Conservation (phyloP, 2,113 vertebrate species). For the Cinclus mexicanus region DNA sequence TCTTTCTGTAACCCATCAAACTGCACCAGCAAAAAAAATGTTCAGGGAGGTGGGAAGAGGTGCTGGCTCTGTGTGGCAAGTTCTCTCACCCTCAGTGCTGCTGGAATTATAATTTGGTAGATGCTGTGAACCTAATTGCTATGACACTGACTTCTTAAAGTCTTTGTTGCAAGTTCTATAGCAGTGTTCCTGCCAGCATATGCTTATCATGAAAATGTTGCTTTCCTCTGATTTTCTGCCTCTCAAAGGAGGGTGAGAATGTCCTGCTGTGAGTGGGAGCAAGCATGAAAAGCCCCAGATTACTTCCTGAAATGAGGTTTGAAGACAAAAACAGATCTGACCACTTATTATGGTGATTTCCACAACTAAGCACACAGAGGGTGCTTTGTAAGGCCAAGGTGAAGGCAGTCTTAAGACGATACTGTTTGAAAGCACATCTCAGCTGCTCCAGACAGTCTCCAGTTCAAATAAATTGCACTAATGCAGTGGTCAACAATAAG, state of each 20-base stretch:
- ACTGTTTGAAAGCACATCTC: background rate
- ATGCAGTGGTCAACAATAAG: background rate
- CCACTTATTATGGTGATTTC: background rate
- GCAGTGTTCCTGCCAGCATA: background rate
- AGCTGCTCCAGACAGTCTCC: background rate
- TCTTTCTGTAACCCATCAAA: background rate
- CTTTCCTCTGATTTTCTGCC: constrained; percentile 22
- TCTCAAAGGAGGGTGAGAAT: background rate
- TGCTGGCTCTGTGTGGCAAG: background rate
- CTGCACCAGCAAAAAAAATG: background rate
- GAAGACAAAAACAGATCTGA: background rate
- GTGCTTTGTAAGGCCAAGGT: background rate
- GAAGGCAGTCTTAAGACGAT: background rate
- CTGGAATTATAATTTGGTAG: background rate
- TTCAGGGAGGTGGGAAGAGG: background rate
- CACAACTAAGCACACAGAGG: background rate
- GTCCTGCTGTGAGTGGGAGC: background rate
- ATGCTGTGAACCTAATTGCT: background rate
- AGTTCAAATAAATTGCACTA: background rate
- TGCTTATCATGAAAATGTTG: background rate
- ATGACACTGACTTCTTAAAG: background rate
- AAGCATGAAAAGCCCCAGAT: background rate
- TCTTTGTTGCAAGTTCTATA: background rate
- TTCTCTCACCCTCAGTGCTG: background rate
- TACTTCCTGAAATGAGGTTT: constrained; percentile 12